Evolutionary conservation across 2,888 invertebrate genomes (phyloP).

Genomic region (Smittia sp.): DNA sequence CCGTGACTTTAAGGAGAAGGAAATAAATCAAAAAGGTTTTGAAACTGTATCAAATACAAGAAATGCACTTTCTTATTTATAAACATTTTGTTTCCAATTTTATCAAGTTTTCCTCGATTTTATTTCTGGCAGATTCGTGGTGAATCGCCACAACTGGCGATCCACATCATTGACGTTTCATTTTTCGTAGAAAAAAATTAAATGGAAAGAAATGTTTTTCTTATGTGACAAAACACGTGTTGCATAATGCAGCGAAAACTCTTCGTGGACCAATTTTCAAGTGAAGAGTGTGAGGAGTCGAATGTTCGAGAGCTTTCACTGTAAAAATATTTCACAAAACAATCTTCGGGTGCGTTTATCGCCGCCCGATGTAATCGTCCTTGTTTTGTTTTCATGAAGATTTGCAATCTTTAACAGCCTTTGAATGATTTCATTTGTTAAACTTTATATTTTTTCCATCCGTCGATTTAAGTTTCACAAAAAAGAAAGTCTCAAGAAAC

Average conservation of each 20-base stretch:
- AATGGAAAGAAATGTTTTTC: not conserved
- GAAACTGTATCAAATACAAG: conserved; percentile 38
- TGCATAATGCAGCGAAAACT: not conserved
- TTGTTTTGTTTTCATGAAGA: conserved; percentile 33
- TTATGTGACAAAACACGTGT: not conserved
- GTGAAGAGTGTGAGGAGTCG: not conserved
- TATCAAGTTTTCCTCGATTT: not conserved
- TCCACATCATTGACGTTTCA: not conserved
- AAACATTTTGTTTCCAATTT: conserved; percentile 10
- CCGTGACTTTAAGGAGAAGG: no score
- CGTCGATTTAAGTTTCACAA: conserved; percentile 14
- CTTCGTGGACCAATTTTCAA: not conserved
- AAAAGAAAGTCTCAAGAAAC: conserved; percentile 1
- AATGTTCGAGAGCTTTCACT: not conserved
- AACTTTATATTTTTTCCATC: conserved; percentile 41
- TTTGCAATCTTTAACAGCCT: conserved; percentile 41
- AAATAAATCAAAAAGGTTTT: not conserved
- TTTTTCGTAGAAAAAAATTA: not conserved
- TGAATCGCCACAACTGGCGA: no score
- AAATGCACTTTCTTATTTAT: conserved; percentile 38
- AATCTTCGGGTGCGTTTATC: not conserved
- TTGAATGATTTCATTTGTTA: conserved; percentile 30
- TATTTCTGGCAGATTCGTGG: not conserved
- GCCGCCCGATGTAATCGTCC: not conserved
- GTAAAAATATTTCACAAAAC: conserved; percentile 1